Base-by-base conservation (phyloP, 2,888 invertebrate species). In the Pilophorus perplexus region DNA sequence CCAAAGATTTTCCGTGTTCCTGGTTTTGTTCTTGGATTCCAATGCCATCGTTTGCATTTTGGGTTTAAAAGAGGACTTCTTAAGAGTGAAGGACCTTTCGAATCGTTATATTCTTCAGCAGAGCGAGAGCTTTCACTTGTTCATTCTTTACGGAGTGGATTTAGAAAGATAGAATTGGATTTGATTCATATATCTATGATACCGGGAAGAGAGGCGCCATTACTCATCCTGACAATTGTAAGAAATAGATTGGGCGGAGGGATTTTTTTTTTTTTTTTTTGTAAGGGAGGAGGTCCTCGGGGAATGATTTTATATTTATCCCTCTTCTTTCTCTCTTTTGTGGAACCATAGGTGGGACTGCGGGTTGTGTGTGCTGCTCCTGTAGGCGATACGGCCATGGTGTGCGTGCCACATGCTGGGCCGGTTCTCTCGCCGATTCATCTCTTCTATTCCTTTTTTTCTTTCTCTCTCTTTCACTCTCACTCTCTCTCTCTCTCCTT, bases 141-240 rank as follows among this genome's bases (percentile, higher is more conserved):
- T 52, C 52, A 52, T 52, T 28, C 52, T n/a, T 16, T 27, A n/a
- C 14, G 14, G 59, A 42, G 59, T 59, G 12, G 59, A 59, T 59
- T 59, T 59, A 59, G 44, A 59, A 27, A 14, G 52, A 52, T 40
- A 33, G 42, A 59, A 59, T 59, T 42, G 59, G 59, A 59, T 59
- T 59, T 42, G 42, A 59, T 59, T 42, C 59, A 42, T 59, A 59
- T 22, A 42, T 59, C 44, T 44, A 44, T 42, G 42, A 59, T 59
- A 59, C 22, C 14, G 42, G 42, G 42, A n/a, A n/a, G n/a, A n/a
- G 27, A 42, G 25, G 16, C 14, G 27, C 59, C 42, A 59, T 59
- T 28, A 59, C 59, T 59, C 59, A 59, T 59, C 40, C 59, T 59
- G 59, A 59, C 59, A 59, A 59, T 59, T 59, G 59, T 59, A 59